These are phyloP conservation scores for Sebastes iracundus DNA, from an alignment of 2,797 vertebrate species.

Conservation along the genomic window DNA sequence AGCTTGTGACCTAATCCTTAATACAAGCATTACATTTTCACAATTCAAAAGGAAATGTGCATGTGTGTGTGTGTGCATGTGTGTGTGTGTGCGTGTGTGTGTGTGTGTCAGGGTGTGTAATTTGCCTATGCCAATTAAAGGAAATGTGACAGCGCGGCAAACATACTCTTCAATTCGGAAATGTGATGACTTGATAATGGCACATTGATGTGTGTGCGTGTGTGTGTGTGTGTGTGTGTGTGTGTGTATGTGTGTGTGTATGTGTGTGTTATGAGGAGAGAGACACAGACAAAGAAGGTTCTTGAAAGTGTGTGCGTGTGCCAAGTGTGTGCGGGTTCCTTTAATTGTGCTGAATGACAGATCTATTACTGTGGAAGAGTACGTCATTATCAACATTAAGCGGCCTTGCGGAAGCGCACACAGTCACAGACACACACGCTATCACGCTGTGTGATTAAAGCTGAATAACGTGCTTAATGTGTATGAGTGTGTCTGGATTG, in stretches of 20 bases:
- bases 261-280: neutral
- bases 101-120: slow-evolving; percentile 16
- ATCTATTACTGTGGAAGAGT: slow-evolving; percentile 71
- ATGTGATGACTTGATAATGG: slow-evolving; percentile 55
- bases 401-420: slow-evolving; percentile 39
- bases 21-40: slow-evolving; percentile 67
- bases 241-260: neutral
- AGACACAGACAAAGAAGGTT: slow-evolving; percentile 20
- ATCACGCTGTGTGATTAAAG: slow-evolving; percentile 64
- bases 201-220: slow-evolving; percentile 4
- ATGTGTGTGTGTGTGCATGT: neutral
- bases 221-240: neutral
- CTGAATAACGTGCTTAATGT: slow-evolving; percentile 51
- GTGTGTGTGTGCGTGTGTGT: neutral
- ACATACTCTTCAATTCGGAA: slow-evolving; percentile 45
- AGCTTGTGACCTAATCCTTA: slow-evolving; percentile 77
- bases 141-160: slow-evolving; percentile 47
- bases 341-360: slow-evolving; percentile 70
- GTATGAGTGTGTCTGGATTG: slow-evolving; percentile 25
- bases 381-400: slow-evolving; percentile 71
- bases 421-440: neutral
- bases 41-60: slow-evolving; percentile 53
- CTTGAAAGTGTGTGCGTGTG: slow-evolving; percentile 13
- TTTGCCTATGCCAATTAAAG: slow-evolving; percentile 55
- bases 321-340: slow-evolving; percentile 23